Percentiles rank a stretch among this genome's conserved stretches.
Evolutionary conservation across 1,140 invertebrate species (phyloP).

Genomic region (Polypedilum pembai): DNA sequence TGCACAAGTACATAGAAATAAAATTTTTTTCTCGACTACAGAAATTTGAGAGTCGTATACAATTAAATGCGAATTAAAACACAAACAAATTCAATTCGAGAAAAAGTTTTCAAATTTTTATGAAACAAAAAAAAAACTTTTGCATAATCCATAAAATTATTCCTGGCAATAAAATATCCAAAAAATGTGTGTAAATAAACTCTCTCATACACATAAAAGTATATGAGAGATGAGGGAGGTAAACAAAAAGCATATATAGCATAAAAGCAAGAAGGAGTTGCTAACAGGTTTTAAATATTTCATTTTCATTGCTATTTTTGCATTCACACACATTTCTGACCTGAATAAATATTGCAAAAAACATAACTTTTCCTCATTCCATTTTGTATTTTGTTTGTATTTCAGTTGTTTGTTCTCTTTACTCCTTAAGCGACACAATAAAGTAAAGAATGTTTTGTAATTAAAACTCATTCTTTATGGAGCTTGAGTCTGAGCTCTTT

Average conservation of each 20-base stretch:
- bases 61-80: slow-evolving; percentile 13
- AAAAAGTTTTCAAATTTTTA: not conserved
- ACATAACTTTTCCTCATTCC: not conserved
- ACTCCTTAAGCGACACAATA: no score
- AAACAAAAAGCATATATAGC: not conserved
- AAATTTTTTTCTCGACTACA: not conserved
- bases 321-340: not conserved
- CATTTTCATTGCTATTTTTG: not conserved
- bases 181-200: not conserved
- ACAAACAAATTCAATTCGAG: not conserved
- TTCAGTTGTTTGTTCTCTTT: not conserved
- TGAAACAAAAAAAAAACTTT: not conserved
- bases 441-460: no score
- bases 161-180: not conserved
- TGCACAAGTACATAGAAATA: not conserved
- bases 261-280: not conserved
- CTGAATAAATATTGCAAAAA: not conserved
- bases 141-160: slow-evolving; percentile 9
- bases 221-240: not conserved
- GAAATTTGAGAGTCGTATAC: not conserved
- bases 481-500: no score
- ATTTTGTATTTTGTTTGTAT: not conserved
- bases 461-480: no score
- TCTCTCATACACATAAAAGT: slow-evolving; percentile 1
- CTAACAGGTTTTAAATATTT: slow-evolving; percentile 19